Evolutionary conservation across 1,140 invertebrate genomes (phyloP), one percentile per base, ranked within the genome.

Genomic region (Cydia strobilella): DNA sequence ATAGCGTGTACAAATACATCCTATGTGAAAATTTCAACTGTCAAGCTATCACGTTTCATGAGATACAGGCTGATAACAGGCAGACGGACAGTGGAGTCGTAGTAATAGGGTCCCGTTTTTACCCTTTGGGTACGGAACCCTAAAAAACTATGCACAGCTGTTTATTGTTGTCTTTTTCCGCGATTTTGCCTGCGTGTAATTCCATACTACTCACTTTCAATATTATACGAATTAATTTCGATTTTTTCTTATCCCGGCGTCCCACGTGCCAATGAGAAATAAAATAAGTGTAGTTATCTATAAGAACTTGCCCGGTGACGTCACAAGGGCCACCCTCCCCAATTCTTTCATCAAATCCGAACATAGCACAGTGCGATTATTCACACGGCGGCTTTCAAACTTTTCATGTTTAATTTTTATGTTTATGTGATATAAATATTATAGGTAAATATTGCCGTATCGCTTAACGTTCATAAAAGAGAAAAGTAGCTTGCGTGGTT

Each of bases 331-430:
- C 77, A 83, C 84, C 81, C 18, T 80, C 76, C 79, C 82, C 77
- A 65, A 81, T 84, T 84, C 89, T 88, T 90, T 90, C 82, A 88
- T 86, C 84, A 88, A 88, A 89, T 90, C 86, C 84, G 72, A 77
- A 81, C 79, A 80, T 82, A 74, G 83, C 84, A 87, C 79, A 74
- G 54, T 86, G 82, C 85, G 84, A 88, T 89, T 90, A 90, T 91
- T 90, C 90, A 91, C 88, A 90, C 88, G 84, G 72, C 39, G 82
- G 15, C 82, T 69, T 84, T 83, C 87, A 91, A 91, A 85, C 71
- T 85, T 77, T 78, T 4, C 9, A 13, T 51, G 48, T 48, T 12
- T 4, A 51, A 15, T n/a, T 51, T 51, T 51, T 51, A 51, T 3
- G n/a, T 54, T 18, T 7, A 7, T 18, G 51, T 48, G 15, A 48